Percentiles rank a stretch among this genome's conserved stretches.
Evolutionary conservation across 2,113 vertebrate genomes (phyloP).

Genomic region (Tupaia chinensis): DNA sequence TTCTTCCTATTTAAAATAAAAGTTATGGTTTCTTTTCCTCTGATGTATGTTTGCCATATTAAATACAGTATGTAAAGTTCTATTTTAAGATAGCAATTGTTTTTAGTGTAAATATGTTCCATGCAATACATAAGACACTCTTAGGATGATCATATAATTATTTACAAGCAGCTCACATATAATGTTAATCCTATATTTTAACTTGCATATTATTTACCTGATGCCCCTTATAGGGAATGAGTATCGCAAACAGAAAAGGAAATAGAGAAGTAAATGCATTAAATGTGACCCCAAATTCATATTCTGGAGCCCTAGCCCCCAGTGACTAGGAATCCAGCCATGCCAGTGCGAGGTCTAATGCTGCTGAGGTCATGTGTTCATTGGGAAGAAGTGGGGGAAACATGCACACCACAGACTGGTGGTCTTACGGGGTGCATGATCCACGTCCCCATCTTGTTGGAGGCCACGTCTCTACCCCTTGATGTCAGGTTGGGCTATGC

Average conservation of each 20-base stretch:
- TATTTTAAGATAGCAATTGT: not conserved
- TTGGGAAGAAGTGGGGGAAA: not conserved
- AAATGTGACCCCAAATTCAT: too few relatives aligned
- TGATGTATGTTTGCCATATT: not conserved
- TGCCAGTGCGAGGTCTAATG: not conserved
- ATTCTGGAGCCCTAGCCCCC: not conserved
- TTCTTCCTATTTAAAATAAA: not conserved
- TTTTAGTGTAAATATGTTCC: not conserved
- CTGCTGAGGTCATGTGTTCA: not conserved
- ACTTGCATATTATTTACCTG: not conserved
- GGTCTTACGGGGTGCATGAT: not conserved
- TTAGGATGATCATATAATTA: not conserved
- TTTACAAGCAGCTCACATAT: not conserved
- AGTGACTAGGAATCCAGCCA: not conserved
- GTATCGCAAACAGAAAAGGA: not conserved
- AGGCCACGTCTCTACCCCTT: not conserved
- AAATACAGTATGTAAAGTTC: not conserved
- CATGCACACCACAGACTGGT: not conserved
- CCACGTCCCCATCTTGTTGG: rapidly evolving
- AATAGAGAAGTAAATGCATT: not conserved
- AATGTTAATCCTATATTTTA: not conserved
- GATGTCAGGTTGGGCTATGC: not conserved
- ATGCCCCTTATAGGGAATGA: not conserved
- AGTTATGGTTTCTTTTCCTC: not conserved
- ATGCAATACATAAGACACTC: not conserved